Percentiles rank a stretch among this genome's conserved stretches.
Conservation (phyloP, 2,888 invertebrate genomes). For the Latheticus oryzae region DNA sequence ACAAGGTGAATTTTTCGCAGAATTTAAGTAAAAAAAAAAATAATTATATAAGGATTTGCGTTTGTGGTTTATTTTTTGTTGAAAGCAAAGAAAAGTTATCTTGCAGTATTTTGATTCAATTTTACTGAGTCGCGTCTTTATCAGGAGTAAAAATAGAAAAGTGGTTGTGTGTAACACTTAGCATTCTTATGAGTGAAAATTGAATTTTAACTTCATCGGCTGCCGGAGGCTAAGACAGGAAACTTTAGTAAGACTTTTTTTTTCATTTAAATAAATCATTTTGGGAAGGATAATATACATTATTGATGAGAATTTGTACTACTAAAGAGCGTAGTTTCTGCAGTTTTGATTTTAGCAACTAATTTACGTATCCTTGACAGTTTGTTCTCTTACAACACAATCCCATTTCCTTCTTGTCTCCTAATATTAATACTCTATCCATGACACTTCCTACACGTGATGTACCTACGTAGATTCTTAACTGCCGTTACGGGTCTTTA, state of each 20-base stretch:
- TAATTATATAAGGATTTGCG: too few species aligned
- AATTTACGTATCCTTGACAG: slow-evolving; percentile 34
- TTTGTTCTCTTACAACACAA: slow-evolving; percentile 45
- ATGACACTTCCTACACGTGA: slow-evolving; percentile 45
- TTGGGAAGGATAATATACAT: slow-evolving; percentile 9
- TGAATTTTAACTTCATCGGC: slow-evolving; percentile 31
- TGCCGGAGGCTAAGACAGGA: slow-evolving; percentile 18
- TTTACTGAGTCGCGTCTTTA: slow-evolving; percentile 1
- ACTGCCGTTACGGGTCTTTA: slow-evolving; percentile 31
- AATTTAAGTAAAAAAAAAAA: too few species aligned
- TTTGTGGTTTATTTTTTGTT: too few species aligned
- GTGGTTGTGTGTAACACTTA: slow-evolving; percentile 9
- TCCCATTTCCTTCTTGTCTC: slow-evolving; percentile 51
- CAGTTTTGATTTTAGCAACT: slow-evolving; percentile 24
- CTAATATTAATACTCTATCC: slow-evolving; percentile 51
- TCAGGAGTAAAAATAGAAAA: not conserved
- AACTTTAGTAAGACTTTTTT: slow-evolving; percentile 7
- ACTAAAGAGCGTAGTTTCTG: slow-evolving; percentile 5
- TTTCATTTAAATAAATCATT: slow-evolving; percentile 17
- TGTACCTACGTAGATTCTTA: slow-evolving; percentile 30
- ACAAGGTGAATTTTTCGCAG: too few species aligned
- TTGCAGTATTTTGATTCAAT: not conserved
- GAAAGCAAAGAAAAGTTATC: too few species aligned
- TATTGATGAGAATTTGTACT: slow-evolving; percentile 15
- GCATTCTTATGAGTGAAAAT: slow-evolving; percentile 33